These are phyloP conservation scores for Chromis chromis DNA, from an alignment of 2,797 vertebrate species.

Conservation along the genomic window DNA sequence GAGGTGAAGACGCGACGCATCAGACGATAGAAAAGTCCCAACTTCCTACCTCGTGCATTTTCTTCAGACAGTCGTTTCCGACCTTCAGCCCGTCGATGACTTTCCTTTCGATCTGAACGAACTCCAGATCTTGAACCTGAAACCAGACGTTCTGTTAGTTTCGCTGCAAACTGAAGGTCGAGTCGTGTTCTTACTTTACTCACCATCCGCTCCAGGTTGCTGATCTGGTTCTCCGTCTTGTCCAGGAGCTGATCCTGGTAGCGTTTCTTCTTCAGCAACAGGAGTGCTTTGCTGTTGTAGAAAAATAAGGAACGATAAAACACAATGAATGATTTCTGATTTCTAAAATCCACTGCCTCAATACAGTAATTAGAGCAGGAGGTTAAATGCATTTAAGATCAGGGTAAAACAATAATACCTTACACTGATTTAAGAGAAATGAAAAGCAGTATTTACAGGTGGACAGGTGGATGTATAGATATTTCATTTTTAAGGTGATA, in stretches of 20 bases:
- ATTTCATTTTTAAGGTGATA: too few relatives aligned
- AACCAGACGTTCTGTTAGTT: conserved; percentile 31
- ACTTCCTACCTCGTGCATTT: conserved; percentile 87
- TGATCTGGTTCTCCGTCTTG: conserved; percentile 94
- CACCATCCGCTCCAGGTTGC: conserved; percentile 95
- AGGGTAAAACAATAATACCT: too few relatives aligned
- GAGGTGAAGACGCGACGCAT: too few relatives aligned
- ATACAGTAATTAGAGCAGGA: too few relatives aligned
- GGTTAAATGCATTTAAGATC: too few relatives aligned
- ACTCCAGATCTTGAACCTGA: conserved; percentile 91
- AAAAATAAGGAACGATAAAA: background rate
- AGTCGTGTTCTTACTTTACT: background rate
- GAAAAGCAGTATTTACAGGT: too few relatives aligned
- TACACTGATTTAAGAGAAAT: too few relatives aligned
- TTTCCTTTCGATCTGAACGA: conserved; percentile 95
- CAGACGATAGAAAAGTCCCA: background rate
- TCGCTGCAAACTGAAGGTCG: too few relatives aligned
- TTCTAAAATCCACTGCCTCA: too few relatives aligned
- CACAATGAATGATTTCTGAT: background rate
- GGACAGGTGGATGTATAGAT: too few relatives aligned
- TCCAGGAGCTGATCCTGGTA: conserved; percentile 95
- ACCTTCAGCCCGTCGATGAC: conserved; percentile 94
- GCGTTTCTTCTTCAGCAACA: conserved; percentile 94
- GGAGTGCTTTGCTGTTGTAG: conserved; percentile 88
- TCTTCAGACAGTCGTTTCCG: conserved; percentile 95